Evolutionary conservation across 1,140 invertebrate species (phyloP).

Genomic region (Antheraea pernyi): DNA sequence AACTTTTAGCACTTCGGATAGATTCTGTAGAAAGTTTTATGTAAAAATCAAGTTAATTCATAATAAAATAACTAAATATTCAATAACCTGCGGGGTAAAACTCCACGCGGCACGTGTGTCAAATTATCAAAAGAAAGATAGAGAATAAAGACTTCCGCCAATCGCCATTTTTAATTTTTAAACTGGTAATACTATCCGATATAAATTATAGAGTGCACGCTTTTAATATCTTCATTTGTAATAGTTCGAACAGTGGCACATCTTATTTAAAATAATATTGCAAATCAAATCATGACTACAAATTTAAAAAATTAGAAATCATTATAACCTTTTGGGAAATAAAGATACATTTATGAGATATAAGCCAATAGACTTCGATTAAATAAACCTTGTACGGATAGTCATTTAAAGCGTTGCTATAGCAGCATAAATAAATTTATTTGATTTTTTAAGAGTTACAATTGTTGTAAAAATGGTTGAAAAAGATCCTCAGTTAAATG

Average conservation of each 20-base stretch:
- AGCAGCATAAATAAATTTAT: not conserved
- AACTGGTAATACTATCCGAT: constrained; percentile 37
- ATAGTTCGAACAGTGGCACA: not conserved
- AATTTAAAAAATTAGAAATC: too few species aligned
- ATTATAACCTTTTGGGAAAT: too few species aligned
- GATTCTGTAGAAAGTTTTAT: constrained; percentile 26
- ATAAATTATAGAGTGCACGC: too few species aligned
- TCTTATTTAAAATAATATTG: not conserved
- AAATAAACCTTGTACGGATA: not conserved
- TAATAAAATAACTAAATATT: constrained; percentile 49
- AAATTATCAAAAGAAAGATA: constrained; percentile 75
- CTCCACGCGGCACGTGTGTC: constrained; percentile 79
- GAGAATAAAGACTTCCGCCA: constrained; percentile 62
- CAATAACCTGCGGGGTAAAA: constrained; percentile 74
- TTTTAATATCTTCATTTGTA: too few species aligned
- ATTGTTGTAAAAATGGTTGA: constrained; percentile 48
- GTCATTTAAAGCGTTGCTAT: not conserved
- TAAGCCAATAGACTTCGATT: too few species aligned
- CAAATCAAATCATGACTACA: too few species aligned
- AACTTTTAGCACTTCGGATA: constrained; percentile 36
- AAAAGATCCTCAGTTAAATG: constrained; percentile 59
- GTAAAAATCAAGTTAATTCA: constrained; percentile 36
- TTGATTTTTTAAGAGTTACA: not conserved
- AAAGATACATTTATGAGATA: too few species aligned
- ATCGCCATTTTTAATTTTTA: constrained; percentile 53